Percentiles rank a stretch among this genome's conserved stretches.
phyloP scores from a whole-genome alignment of 2,797 vertebrate species.

The Leuciscus waleckii region DNA sequence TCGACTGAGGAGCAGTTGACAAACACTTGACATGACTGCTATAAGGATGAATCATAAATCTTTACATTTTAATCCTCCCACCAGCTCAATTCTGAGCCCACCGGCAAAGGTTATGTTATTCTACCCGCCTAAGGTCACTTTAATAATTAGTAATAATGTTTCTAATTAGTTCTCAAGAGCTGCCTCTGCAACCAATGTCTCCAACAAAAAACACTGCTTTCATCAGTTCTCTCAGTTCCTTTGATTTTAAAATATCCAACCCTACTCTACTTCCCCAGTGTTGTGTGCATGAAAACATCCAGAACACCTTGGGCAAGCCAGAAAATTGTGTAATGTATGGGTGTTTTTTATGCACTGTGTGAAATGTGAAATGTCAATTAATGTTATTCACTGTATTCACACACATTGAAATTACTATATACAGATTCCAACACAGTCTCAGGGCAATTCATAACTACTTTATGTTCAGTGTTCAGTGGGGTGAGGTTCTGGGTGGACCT shows the following conservation, averaged over 20 bases:
- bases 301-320: not conserved
- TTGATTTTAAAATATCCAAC: not conserved
- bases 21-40: not conserved
- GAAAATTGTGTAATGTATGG: not conserved
- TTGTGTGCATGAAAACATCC: not conserved
- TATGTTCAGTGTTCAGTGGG: not conserved
- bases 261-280: not conserved
- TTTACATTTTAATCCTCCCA: not conserved
- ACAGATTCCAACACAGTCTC: not conserved
- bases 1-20: not conserved
- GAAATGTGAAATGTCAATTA: not conserved
- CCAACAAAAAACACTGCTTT: not conserved
- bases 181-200: not conserved
- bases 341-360: not conserved
- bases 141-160: not conserved
- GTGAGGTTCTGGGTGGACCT: not conserved
- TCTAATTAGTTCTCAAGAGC: slow-evolving; percentile 1
- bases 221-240: not conserved
- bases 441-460: not conserved
- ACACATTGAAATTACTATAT: not conserved
- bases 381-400: not conserved
- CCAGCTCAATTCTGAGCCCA: not conserved
- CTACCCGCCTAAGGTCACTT: not conserved
- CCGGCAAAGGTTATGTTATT: not conserved
- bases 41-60: not conserved